Percentiles rank a stretch among this genome's conserved stretches.
These are phyloP conservation scores for Epinephelus malabaricus DNA, from an alignment of 2,797 vertebrate genomes.

Conservation along the genomic window DNA sequence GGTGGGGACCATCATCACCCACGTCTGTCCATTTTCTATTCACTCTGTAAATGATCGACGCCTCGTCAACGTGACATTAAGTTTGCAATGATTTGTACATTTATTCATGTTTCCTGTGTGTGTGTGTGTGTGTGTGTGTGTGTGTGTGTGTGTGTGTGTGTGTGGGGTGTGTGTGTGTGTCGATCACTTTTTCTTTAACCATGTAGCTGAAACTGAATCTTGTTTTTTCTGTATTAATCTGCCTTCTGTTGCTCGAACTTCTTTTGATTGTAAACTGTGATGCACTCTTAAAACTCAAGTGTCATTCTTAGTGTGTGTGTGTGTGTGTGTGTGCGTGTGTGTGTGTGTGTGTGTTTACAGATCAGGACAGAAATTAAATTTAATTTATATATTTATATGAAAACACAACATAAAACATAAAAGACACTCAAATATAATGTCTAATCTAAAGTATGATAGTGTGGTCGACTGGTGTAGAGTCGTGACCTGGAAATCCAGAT, in stretches of 20 bases:
- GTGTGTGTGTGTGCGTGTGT: constrained; percentile 17
- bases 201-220: constrained; percentile 26
- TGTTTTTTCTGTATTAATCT: constrained; percentile 39
- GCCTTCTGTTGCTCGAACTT: constrained; percentile 40
- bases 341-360: constrained; percentile 2
- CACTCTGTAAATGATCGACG: constrained; percentile 47
- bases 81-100: constrained; percentile 17
- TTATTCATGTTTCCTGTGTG: neutral
- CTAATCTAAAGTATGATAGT: too few species aligned
- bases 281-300: constrained; percentile 32
- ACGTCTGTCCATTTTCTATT: constrained; percentile 71
- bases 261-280: constrained; percentile 53
- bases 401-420: too few species aligned
- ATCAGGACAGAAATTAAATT: neutral
- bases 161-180: neutral
- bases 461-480: too few species aligned
- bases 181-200: constrained; percentile 12
- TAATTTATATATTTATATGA: too few species aligned
- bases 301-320: constrained; percentile 25
- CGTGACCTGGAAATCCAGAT: too few species aligned
- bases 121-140: constrained; percentile 5
- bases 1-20: constrained; percentile 10
- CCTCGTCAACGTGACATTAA: neutral
- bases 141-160: neutral
- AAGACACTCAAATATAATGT: too few species aligned